Percentiles rank a stretch among this genome's conserved stretches.
Evolutionary conservation across 2,888 invertebrate genomes (phyloP).

Genomic region (Spisula subtruncata): DNA sequence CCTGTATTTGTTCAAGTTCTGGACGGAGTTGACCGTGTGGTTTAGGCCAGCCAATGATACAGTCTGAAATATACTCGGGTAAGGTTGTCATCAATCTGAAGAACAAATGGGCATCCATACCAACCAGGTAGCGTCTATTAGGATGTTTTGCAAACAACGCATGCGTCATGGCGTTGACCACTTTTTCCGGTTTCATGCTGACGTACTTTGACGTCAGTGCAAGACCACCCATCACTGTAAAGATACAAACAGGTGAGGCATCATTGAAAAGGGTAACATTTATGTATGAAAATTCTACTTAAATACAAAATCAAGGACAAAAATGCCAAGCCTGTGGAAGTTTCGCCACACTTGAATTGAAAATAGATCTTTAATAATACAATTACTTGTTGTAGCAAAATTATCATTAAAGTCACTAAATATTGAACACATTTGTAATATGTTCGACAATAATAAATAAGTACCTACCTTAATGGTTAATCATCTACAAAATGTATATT

Average conservation of each 20-base stretch:
- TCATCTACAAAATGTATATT: too few species aligned
- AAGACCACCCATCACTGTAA: conserved; percentile 56
- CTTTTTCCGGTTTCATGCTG: conserved; percentile 40
- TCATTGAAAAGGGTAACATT: too few species aligned
- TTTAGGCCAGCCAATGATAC: conserved; percentile 52
- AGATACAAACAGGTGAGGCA: background rate
- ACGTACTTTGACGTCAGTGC: conserved; percentile 31
- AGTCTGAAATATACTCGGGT: conserved; percentile 56
- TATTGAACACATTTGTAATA: too few species aligned
- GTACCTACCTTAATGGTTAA: too few species aligned
- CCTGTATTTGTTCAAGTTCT: conserved; percentile 18
- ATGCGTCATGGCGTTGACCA: conserved; percentile 63
- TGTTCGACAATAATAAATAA: too few species aligned
- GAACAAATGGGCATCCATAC: conserved; percentile 57
- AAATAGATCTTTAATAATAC: too few species aligned
- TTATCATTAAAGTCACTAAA: too few species aligned
- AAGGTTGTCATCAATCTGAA: conserved; percentile 44
- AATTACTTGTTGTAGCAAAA: too few species aligned
- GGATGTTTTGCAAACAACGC: conserved; percentile 63
- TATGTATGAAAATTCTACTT: too few species aligned
- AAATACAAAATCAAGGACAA: too few species aligned
- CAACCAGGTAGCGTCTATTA: conserved; percentile 58
- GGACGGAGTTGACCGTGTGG: conserved; percentile 48
- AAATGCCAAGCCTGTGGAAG: too few species aligned
- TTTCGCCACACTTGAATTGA: too few species aligned